Percentiles rank a stretch among this genome's conserved stretches.
Evolutionary conservation across 2,888 invertebrate species (phyloP).

Genomic region (Parnassius mnemosyne): DNA sequence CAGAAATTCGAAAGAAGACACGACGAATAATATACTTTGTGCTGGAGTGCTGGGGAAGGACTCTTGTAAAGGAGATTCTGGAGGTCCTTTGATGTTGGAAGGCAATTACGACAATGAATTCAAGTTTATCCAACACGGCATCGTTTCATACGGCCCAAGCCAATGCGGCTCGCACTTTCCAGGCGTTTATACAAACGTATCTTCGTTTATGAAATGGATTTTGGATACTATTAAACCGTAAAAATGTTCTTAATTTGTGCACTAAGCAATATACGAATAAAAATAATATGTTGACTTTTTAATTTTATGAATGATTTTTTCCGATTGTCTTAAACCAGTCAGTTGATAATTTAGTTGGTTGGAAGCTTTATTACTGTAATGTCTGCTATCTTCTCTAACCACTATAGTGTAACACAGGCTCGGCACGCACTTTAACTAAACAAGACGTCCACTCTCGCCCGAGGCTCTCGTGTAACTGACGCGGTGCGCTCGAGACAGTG

Average conservation of each 20-base stretch:
- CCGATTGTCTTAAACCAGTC: not conserved
- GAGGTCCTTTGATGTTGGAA: conserved; percentile 80
- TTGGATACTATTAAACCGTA: conserved; percentile 38
- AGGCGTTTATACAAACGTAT: conserved; percentile 64
- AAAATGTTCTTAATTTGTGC: not conserved
- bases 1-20: conserved; percentile 15
- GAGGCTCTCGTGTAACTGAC: no score
- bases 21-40: conserved; percentile 39
- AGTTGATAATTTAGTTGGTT: no score
- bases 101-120: conserved; percentile 14
- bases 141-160: conserved; percentile 40
- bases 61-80: conserved; percentile 84
- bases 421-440: no score
- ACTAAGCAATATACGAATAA: no score
- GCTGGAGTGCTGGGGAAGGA: conserved; percentile 71
- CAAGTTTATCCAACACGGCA: conserved; percentile 43
- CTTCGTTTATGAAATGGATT: conserved; percentile 63
- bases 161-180: conserved; percentile 52
- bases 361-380: no score
- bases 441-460: no score
- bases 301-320: not conserved
- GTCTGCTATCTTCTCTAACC: no score
- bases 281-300: no score
- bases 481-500: no score
- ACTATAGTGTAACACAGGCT: no score